Percentiles rank a stretch among this genome's conserved stretches.
Conservation (phyloP, 1,140 invertebrate species). For the Scaptomyza montana region DNA sequence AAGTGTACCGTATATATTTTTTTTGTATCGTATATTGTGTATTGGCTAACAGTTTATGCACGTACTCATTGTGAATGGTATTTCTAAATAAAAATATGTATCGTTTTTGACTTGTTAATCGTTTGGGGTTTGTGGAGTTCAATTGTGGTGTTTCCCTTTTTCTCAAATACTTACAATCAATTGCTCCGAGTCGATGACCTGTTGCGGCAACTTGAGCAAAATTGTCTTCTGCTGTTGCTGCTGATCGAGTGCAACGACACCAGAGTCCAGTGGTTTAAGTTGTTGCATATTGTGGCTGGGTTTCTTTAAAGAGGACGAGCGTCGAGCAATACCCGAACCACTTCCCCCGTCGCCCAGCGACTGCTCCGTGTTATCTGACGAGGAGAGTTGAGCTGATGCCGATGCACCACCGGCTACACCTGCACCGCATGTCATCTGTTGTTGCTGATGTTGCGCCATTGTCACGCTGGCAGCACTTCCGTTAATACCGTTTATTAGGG, state of each 20-base stretch:
- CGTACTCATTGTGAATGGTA: too few relatives aligned
- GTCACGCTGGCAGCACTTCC: conserved; percentile 60
- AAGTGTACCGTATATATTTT: background rate
- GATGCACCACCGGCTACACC: conserved; percentile 7
- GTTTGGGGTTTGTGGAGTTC: too few relatives aligned
- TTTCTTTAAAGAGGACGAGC: conserved; percentile 73
- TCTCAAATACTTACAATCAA: conserved; percentile 74
- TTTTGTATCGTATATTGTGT: background rate
- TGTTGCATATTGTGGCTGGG: conserved; percentile 45
- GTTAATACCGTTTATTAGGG: conserved; percentile 70
- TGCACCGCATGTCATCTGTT: conserved; percentile 7
- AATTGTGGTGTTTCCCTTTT: too few relatives aligned
- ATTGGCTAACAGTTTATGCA: background rate
- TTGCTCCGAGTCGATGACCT: conserved; percentile 77
- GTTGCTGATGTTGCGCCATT: conserved; percentile 57
- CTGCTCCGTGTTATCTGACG: conserved; percentile 81
- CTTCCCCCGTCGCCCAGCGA: conserved; percentile 50
- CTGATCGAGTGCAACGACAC: conserved; percentile 33
- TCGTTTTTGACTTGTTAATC: too few relatives aligned
- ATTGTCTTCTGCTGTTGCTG: conserved; percentile 75
- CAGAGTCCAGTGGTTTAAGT: conserved; percentile 51
- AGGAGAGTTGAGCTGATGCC: conserved; percentile 58
- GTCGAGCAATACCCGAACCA: conserved; percentile 27
- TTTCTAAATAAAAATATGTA: too few relatives aligned
- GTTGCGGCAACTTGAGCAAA: conserved; percentile 77